Base-by-base conservation (phyloP, 2,797 vertebrate species). In the Phalanger gymnotis region DNA sequence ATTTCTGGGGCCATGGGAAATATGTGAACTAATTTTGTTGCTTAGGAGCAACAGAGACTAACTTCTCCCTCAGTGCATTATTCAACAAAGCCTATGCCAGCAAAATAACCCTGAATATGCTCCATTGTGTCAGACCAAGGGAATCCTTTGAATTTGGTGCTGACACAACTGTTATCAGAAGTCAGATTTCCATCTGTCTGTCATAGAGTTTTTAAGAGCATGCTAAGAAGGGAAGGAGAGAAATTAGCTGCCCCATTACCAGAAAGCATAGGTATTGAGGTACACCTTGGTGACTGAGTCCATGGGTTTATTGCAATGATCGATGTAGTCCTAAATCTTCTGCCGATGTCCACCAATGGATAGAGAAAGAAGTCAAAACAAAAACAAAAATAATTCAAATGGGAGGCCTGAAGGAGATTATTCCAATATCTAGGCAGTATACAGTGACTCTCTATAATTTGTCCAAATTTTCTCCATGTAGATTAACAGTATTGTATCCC, bases 1-100 rank as follows among this genome's bases (percentile, higher is more conserved):
- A 87, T 87, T 87, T 87, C 73, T 87, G 73, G 40, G 73, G 40
- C 73, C 73, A 87, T 87, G 73, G 73, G 73, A 87, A 87, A 87
- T 87, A 87, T 87, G 73, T 87, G 40, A 9, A 47, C 73, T 51
- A 47, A 9, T 13, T 47, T 25, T 87, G 25, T 27, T 87, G 40
- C 40, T 87, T 87, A 87, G 73, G 40, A 87, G 73, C 73, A 87
- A 12, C 73, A 87, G 66, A 27, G 9, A 27, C 73, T 47, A 81
- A 81, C 40, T 81, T 47, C 66, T 81, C n/a, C 47, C 66, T 81
- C 66, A 81, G 66, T 81, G n/a, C 7, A 81, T 81, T 81, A 22
- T 81, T 81, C 19, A 81, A 81, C n/a, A 87, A 87, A 87, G 3
- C 9, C 40, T 27, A 11, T 51, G 6, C n/a, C n/a, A 73, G 34